phyloP scores from a whole-genome alignment of 2,113 vertebrate genomes.

The Lagopus leucura region DNA sequence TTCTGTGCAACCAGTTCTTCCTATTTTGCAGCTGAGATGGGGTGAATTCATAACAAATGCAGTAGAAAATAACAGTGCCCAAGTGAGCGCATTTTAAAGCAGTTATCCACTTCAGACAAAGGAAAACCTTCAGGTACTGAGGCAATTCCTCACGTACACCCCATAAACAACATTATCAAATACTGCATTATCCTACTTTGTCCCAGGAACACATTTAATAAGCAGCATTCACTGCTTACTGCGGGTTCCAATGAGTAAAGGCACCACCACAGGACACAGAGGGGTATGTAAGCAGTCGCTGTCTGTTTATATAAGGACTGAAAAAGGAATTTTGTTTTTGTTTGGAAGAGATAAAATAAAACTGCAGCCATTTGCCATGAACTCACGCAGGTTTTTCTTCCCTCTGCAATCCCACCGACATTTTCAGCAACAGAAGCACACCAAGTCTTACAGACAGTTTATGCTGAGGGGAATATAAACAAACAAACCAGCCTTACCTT shows the following conservation, averaged over 20 bases:
- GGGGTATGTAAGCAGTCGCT: background rate
- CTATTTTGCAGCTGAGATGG: background rate
- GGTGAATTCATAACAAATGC: background rate
- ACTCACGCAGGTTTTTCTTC: background rate
- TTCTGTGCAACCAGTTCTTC: background rate
- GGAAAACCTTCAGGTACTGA: background rate
- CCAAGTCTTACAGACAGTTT: background rate
- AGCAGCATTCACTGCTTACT: background rate
- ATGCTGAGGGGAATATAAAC: background rate
- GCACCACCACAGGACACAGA: background rate
- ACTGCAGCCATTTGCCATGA: background rate
- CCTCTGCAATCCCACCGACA: background rate
- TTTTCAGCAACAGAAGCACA: background rate
- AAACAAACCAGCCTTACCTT: constrained; percentile 80
- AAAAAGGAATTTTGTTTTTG: background rate
- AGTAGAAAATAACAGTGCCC: background rate
- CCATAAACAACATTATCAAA: background rate
- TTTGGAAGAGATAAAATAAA: background rate
- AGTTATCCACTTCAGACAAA: background rate
- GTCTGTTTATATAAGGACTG: background rate
- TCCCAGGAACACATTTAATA: background rate
- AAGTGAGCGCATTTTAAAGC: background rate
- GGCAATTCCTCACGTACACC: background rate
- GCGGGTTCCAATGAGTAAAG: background rate
- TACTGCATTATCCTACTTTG: background rate